Evolutionary conservation across 2,113 vertebrate genomes (phyloP).

Genomic region (Geococcyx californianus): DNA sequence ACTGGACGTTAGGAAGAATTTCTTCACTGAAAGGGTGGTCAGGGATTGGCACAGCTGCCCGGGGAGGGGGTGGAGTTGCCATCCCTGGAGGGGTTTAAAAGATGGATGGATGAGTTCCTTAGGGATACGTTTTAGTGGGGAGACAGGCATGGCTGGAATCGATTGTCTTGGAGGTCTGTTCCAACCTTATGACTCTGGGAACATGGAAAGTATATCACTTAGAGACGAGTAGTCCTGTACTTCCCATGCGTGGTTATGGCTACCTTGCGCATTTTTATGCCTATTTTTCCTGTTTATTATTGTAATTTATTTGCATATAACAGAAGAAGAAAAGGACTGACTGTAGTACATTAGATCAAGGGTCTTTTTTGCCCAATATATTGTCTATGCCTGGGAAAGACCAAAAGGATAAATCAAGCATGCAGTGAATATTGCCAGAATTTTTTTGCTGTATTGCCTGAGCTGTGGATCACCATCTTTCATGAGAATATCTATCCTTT

Average conservation of each 20-base stretch:
- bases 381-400: neutral
- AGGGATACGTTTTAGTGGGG: no score
- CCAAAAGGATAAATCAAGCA: neutral
- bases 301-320: neutral
- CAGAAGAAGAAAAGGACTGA: neutral
- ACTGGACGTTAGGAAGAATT: no score
- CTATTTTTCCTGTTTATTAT: neutral
- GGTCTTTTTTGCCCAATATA: neutral
- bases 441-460: neutral
- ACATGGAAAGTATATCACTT: neutral
- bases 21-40: no score
- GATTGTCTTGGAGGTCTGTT: no score
- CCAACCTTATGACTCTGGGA: no score
- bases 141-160: no score
- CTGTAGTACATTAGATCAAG: neutral
- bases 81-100: no score
- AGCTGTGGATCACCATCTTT: neutral
- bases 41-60: no score
- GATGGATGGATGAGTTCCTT: no score
- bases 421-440: neutral
- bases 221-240: neutral
- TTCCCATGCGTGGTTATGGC: neutral
- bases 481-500: neutral
- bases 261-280: neutral
- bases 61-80: no score